Percentiles rank a stretch among this genome's conserved stretches.
These are phyloP conservation scores for Sylvicapra grimmia DNA, from an alignment of 2,113 vertebrate species.

Conservation along the genomic window DNA sequence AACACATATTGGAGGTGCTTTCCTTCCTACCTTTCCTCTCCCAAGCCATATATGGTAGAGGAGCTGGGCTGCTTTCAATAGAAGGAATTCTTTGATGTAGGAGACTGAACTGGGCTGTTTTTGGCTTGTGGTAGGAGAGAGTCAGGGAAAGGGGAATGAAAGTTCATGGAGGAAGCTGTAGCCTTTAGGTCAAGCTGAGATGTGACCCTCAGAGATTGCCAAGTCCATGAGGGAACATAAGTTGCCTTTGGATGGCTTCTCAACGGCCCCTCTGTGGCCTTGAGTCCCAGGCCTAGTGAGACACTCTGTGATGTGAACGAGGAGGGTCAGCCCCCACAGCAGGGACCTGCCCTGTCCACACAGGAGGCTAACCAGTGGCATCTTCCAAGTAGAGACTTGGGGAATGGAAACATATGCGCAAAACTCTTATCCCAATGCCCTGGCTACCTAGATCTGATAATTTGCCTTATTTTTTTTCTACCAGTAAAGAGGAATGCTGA, in stretches of 20 bases:
- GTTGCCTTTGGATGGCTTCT: slow-evolving; percentile 66
- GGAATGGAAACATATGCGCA: not conserved
- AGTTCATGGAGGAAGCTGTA: slow-evolving; percentile 61
- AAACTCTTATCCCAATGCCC: not conserved
- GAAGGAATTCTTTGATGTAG: slow-evolving; percentile 76
- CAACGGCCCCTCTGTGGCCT: slow-evolving; percentile 61
- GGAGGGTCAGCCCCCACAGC: not conserved
- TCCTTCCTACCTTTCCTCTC: slow-evolving; percentile 31
- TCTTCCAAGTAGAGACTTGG: not conserved
- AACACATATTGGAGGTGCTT: slow-evolving; percentile 58
- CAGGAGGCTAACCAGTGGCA: not conserved
- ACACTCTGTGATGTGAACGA: slow-evolving; percentile 39
- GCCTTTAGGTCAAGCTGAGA: slow-evolving; percentile 65
- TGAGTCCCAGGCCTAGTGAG: not conserved
- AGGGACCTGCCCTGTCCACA: not conserved
- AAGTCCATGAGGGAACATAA: slow-evolving; percentile 61
- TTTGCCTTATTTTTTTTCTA: not conserved
- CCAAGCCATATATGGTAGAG: slow-evolving; percentile 41
- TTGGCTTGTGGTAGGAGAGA: slow-evolving; percentile 49
- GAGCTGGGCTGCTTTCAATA: slow-evolving; percentile 54
- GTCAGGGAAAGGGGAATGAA: slow-evolving; percentile 48
- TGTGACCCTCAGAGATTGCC: slow-evolving; percentile 70
- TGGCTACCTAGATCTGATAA: not conserved
- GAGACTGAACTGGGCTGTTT: slow-evolving; percentile 35
- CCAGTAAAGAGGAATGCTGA: not conserved